Conservation (phyloP, 92 coral and sea anemone genomes). For the Phenganax marumi region DNA sequence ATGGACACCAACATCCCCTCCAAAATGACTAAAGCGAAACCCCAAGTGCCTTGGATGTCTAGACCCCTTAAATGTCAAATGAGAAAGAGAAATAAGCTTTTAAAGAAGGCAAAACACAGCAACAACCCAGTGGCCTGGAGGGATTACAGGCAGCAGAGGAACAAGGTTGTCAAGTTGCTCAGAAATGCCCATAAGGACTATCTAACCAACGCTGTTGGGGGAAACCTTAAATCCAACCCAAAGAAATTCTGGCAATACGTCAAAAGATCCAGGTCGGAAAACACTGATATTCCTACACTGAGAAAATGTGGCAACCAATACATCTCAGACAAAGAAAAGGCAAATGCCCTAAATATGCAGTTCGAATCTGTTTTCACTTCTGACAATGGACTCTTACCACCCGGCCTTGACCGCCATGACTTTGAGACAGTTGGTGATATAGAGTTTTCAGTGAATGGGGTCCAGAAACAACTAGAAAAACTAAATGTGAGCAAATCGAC, state of each 20-base stretch:
- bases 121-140: conserved; percentile 32
- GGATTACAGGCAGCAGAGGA: conserved; percentile 41
- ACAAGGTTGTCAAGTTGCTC: conserved; percentile 35
- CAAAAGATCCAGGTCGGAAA: conserved; percentile 30
- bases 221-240: conserved; percentile 38
- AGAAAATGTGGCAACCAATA: too few relatives aligned
- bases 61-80: conserved; percentile 38
- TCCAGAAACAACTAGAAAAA: too few relatives aligned
- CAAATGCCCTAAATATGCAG: too few relatives aligned
- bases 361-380: too few relatives aligned
- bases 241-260: conserved; percentile 42
- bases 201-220: conserved; percentile 31
- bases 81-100: conserved; percentile 40
- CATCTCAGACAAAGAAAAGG: too few relatives aligned
- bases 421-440: too few relatives aligned
- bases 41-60: conserved; percentile 43
- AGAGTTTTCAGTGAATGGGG: too few relatives aligned
- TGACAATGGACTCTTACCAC: too few relatives aligned
- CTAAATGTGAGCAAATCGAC: too few relatives aligned
- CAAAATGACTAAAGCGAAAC: conserved; percentile 29
- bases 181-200: conserved; percentile 44
- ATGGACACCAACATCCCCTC: conserved; percentile 40
- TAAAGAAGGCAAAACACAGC: conserved; percentile 33
- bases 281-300: too few relatives aligned
- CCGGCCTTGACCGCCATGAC: too few relatives aligned